Evolutionary conservation across 2,113 vertebrate species (phyloP), one percentile per base, ranked within the genome.

Genomic region (Odontesthes bonariensis): DNA sequence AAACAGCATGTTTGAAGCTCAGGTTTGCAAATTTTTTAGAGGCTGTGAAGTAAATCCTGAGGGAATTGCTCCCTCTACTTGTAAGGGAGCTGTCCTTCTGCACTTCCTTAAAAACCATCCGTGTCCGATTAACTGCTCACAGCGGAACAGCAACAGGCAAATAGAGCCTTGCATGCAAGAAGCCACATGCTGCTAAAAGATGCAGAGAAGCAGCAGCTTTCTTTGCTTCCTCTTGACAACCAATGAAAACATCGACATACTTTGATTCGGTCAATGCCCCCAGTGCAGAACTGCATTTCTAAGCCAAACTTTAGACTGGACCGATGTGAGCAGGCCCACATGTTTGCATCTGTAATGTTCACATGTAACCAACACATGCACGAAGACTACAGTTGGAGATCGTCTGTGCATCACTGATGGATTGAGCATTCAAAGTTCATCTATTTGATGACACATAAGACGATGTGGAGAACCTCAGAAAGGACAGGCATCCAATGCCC

Each of bases 141-240:
- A 82, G 79, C 71, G 46, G 59, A 52, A 12, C 61, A 54, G 55
- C 79, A 59, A 70, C 83, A 82, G 73, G 69, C 79, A 52, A 1
- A 58, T 44, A 31, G 49, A 3, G 20, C 35, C 60, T 60, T 0
- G 6, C 88, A 89, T 85, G 87, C 86, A 83, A 59, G 38, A 65
- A 81, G 77, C 84, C 71, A 62, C 89, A 86, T 89, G 86, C 89
- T 69, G 78, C 80, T 49, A 14, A 42, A 56, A 67, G 54, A 77
- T 17, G 55, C 66, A 77, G 66, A 1, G 32, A 80, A 68, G 70
- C 81, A 76, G 60, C 76, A 57, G 59, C 65, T 33, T 49, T 32
- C 17, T 56, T 14, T 67, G 49, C 1, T 57, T 46, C 66, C 46
- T 56, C n/a, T n/a, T n/a, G n/a, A n/a, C n/a, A n/a, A n/a, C 14